A percentile compares a stretch with the other conserved stretches of the same genome.
Evolutionary conservation across 2,113 vertebrate genomes (phyloP).

Genomic region (Stercorarius parasiticus): DNA sequence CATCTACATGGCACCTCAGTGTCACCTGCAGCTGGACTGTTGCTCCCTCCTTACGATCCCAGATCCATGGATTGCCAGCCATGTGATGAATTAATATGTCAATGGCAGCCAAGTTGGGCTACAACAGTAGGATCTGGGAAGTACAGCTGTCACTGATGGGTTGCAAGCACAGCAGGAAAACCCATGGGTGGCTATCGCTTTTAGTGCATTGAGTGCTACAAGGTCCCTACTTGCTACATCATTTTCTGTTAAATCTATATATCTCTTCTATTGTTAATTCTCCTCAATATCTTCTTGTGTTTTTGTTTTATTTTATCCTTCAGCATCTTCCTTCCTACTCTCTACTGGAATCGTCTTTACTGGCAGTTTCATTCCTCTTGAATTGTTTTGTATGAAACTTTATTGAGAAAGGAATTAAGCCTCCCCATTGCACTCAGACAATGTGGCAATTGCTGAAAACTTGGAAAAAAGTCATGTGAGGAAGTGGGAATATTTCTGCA

Average conservation of each 20-base stretch:
- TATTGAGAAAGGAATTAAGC: not conserved
- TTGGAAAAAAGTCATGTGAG: not conserved
- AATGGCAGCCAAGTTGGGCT: not conserved
- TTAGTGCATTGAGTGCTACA: not conserved
- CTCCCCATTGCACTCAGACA: not conserved
- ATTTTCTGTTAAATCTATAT: not conserved
- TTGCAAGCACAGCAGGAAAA: not conserved
- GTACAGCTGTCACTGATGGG: fast-evolving
- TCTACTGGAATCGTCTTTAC: not conserved
- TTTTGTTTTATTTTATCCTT: not conserved
- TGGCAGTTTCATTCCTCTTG: not conserved
- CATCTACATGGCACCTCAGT: not conserved
- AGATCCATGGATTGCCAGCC: not conserved
- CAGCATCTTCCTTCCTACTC: not conserved
- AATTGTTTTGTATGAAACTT: not conserved
- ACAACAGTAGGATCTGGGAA: not conserved
- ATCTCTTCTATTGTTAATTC: not conserved
- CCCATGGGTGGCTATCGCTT: not conserved
- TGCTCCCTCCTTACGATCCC: not conserved
- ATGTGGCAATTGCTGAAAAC: not conserved
- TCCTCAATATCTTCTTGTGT: not conserved
- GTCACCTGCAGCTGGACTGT: not conserved
- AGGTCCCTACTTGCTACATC: not conserved
- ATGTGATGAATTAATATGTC: not conserved
- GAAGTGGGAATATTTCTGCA: not conserved